A percentile compares a stretch with the other conserved stretches of the same genome.
Evolutionary conservation across 2,113 vertebrate genomes (phyloP).

Genomic region (Antechinus flavipes): DNA sequence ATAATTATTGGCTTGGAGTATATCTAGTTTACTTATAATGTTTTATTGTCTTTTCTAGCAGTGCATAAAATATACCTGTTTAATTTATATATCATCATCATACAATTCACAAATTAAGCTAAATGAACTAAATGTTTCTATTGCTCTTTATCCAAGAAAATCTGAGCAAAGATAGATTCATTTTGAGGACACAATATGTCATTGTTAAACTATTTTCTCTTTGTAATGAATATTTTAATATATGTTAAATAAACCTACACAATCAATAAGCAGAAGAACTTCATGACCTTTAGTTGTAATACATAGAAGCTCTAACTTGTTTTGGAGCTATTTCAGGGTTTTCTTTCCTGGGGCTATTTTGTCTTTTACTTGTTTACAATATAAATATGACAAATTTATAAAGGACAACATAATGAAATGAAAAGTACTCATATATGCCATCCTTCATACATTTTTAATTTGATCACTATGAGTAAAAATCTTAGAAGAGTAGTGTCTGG

Average conservation of each 20-base stretch:
- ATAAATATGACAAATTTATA: neutral
- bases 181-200: slow-evolving; percentile 63
- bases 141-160: slow-evolving; percentile 51
- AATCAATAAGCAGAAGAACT: accelerated
- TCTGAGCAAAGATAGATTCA: slow-evolving; percentile 61
- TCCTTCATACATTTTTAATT: accelerated
- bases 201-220: slow-evolving; percentile 59
- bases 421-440: accelerated
- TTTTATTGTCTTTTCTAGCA: slow-evolving; percentile 41
- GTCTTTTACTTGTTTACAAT: neutral
- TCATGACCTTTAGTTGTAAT: slow-evolving; percentile 55
- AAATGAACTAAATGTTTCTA: slow-evolving; percentile 54
- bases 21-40: neutral
- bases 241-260: slow-evolving; percentile 54
- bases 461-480: neutral
- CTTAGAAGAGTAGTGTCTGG: neutral
- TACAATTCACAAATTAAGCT: slow-evolving; percentile 60
- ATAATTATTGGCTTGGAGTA: slow-evolving; percentile 12
- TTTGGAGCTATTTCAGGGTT: neutral
- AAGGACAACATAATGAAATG: too few species aligned
- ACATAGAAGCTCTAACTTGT: slow-evolving; percentile 52
- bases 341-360: neutral
- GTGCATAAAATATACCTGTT: slow-evolving; percentile 47
- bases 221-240: slow-evolving; percentile 51
- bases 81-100: slow-evolving; percentile 53